These are phyloP conservation scores for Paramormyrops hopkinsi DNA, from an alignment of 2,797 vertebrate genomes.

Conservation along the genomic window DNA sequence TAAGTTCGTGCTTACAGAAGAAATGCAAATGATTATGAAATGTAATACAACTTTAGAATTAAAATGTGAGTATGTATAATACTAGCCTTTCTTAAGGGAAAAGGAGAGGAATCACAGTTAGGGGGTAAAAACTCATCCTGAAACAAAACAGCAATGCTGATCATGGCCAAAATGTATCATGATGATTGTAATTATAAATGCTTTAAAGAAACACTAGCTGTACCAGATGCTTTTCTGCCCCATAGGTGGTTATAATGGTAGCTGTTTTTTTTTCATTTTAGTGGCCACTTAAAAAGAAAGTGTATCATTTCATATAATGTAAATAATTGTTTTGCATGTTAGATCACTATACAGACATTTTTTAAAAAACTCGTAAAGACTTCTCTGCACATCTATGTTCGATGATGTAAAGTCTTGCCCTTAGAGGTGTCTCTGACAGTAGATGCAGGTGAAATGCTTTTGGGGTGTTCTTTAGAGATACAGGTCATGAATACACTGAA, in stretches of 20 bases:
- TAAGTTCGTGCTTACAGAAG: background rate
- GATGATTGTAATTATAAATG: background rate
- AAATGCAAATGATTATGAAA: background rate
- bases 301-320: background rate
- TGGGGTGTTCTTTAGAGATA: background rate
- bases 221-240: background rate
- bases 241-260: background rate
- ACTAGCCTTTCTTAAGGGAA: background rate
- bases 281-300: background rate
- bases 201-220: background rate
- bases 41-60: background rate
- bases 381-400: background rate
- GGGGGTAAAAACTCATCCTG: background rate
- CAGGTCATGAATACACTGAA: background rate
- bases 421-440: background rate
- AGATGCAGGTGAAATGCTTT: background rate
- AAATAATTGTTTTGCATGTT: background rate
- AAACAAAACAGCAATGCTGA: background rate
- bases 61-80: background rate
- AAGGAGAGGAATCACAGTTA: background rate
- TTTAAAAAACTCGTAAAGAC: background rate
- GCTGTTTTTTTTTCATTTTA: background rate
- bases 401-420: background rate
- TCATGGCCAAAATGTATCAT: background rate
- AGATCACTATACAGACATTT: background rate